Conservation (phyloP, 2,888 invertebrate genomes). For the Pyralis farinalis region DNA sequence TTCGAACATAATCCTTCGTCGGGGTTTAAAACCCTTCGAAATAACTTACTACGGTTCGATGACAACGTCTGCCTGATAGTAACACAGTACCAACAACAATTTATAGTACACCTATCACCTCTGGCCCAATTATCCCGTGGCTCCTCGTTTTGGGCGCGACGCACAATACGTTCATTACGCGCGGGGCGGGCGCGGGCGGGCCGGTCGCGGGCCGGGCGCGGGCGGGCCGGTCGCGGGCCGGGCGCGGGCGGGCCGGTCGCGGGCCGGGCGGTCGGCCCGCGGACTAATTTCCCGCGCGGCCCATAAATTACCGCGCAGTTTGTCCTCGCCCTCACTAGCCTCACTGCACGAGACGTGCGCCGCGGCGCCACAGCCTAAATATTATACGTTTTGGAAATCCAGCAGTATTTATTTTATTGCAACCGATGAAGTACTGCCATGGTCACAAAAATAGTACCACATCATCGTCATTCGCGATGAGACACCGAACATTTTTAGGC, state of each 20-base stretch:
- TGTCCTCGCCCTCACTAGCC: conserved; percentile 26
- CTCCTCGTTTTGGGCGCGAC: conserved; percentile 1
- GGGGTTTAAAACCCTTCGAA: too few species aligned
- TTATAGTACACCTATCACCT: conserved; percentile 11
- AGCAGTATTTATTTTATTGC: too few species aligned
- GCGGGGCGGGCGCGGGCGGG: background rate
- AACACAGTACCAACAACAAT: conserved; percentile 1
- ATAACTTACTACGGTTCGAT: too few species aligned
- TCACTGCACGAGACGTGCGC: background rate
- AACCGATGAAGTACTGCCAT: too few species aligned
- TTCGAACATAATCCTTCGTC: too few species aligned
- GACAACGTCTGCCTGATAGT: background rate
- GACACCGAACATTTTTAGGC: too few species aligned
- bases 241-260: conserved; percentile 2
- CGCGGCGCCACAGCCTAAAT: background rate
- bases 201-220: background rate
- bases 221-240: background rate
- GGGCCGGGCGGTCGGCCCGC: conserved; percentile 16
- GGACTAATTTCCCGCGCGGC: conserved; percentile 55
- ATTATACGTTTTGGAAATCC: background rate
- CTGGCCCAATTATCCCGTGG: background rate
- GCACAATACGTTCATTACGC: conserved; percentile 2
- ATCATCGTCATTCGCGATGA: too few species aligned
- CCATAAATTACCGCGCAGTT: conserved; percentile 50
- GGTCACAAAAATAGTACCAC: too few species aligned